Evolutionary conservation across 2,888 invertebrate species (phyloP).

Genomic region (Eurois occulta): DNA sequence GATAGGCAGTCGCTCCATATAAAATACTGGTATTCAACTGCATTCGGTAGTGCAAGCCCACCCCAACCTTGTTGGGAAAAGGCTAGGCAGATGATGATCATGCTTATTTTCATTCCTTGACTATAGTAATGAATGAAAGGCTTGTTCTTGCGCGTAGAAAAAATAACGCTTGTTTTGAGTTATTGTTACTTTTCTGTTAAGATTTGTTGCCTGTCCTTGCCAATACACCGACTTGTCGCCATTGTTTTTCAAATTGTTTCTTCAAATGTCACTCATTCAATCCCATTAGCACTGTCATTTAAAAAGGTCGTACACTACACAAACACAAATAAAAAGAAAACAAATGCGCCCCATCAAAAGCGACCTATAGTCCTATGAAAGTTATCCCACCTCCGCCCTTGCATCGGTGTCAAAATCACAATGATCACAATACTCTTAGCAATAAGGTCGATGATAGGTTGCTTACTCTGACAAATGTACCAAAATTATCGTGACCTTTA

Average conservation of each 20-base stretch:
- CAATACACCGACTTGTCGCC: neutral
- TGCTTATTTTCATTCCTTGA: neutral
- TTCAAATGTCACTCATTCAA: slow-evolving; percentile 34
- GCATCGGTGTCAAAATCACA: neutral
- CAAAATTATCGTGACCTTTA: neutral
- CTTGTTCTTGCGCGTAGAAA: neutral
- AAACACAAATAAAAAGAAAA: slow-evolving; percentile 31
- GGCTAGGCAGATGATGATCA: no score
- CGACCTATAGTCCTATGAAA: slow-evolving; percentile 26
- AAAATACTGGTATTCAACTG: no score
- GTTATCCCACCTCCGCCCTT: neutral
- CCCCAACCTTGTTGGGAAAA: no score
- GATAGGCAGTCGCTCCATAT: no score
- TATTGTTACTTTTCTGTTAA: neutral
- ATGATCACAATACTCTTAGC: neutral
- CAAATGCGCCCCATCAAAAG: slow-evolving; percentile 33
- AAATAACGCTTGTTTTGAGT: neutral
- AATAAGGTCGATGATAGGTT: neutral
- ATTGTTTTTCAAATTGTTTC: neutral
- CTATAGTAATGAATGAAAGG: neutral
- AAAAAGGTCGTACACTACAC: slow-evolving; percentile 35
- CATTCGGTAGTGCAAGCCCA: no score
- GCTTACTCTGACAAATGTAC: neutral
- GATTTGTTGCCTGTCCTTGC: neutral
- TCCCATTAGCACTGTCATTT: slow-evolving; percentile 13